phyloP scores from a whole-genome alignment of 2,888 invertebrate genomes.

The Oscheius myriophilus region DNA sequence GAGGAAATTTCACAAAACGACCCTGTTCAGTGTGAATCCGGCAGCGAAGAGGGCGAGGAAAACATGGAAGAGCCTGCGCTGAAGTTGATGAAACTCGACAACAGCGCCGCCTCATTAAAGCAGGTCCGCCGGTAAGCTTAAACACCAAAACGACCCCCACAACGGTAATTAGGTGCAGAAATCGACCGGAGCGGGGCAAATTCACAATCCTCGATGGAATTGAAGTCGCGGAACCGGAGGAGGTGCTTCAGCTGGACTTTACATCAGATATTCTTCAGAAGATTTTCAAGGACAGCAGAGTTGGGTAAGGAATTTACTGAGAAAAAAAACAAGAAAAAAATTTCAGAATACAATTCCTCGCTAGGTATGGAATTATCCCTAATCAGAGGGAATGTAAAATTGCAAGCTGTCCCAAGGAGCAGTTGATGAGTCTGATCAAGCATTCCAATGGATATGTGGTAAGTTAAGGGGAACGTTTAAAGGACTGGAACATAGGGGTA shows the following conservation, averaged over 20 bases:
- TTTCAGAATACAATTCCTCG: constrained; percentile 51
- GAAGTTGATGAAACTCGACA: constrained; percentile 20
- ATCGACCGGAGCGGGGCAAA: constrained; percentile 50
- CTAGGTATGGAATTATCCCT: constrained; percentile 52
- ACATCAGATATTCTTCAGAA: constrained; percentile 40
- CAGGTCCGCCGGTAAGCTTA: constrained; percentile 3
- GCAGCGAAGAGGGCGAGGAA: constrained; percentile 31
- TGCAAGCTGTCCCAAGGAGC: constrained; percentile 49
- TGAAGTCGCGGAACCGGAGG: constrained; percentile 43
- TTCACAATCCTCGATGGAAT: constrained; percentile 51
- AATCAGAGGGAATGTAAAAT: constrained; percentile 48
- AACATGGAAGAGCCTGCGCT: constrained; percentile 25
- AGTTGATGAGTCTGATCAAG: constrained; percentile 53
- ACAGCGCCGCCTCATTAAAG: constrained; percentile 2
- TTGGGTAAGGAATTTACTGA: constrained; percentile 38
- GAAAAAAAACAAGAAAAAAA: not conserved
- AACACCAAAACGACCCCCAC: not conserved
- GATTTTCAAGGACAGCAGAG: constrained; percentile 45
- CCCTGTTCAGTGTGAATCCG: constrained; percentile 20
- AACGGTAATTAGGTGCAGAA: constrained; percentile 27
- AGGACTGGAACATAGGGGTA: too few relatives aligned
- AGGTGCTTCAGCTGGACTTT: constrained; percentile 44
- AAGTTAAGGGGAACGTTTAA: not conserved
- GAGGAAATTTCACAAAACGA: not conserved
- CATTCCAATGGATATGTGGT: constrained; percentile 57